Conservation (phyloP, 1,140 invertebrate species). For the Sminthurinus signatus region DNA sequence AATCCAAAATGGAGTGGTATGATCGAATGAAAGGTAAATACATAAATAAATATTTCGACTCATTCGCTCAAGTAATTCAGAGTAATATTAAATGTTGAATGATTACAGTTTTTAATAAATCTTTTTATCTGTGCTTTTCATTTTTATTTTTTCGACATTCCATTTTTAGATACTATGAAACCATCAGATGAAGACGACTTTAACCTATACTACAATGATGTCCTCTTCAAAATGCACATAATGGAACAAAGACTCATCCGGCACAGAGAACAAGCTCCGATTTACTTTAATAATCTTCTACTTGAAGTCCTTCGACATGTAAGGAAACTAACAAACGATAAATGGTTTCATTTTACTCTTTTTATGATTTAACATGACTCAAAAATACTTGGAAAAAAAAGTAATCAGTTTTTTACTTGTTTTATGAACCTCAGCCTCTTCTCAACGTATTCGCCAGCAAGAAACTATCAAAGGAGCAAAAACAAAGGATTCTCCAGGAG, state of each 20-base stretch:
- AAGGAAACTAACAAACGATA: no score
- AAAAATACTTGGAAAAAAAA: background rate
- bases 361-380: slow-evolving; percentile 8
- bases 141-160: no score
- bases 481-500: background rate
- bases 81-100: no score
- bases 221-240: slow-evolving; percentile 28
- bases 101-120: no score
- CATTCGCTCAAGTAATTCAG: no score
- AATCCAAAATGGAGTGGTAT: slow-evolving; percentile 22
- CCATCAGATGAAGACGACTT: slow-evolving; percentile 26
- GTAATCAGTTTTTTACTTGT: background rate
- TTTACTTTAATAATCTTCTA: slow-evolving; percentile 20
- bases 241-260: slow-evolving; percentile 31
- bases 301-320: slow-evolving; percentile 24
- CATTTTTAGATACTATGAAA: slow-evolving; percentile 17
- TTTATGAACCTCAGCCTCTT: no score
- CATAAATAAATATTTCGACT: no score
- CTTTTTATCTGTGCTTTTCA: no score
- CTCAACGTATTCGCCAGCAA: background rate
- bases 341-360: slow-evolving; percentile 17
- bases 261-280: slow-evolving; percentile 21
- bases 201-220: slow-evolving; percentile 18
- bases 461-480: slow-evolving; percentile 6
- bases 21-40: slow-evolving; percentile 2